Conservation (phyloP, 2,888 invertebrate genomes). For the Scaeva pyrastri region DNA sequence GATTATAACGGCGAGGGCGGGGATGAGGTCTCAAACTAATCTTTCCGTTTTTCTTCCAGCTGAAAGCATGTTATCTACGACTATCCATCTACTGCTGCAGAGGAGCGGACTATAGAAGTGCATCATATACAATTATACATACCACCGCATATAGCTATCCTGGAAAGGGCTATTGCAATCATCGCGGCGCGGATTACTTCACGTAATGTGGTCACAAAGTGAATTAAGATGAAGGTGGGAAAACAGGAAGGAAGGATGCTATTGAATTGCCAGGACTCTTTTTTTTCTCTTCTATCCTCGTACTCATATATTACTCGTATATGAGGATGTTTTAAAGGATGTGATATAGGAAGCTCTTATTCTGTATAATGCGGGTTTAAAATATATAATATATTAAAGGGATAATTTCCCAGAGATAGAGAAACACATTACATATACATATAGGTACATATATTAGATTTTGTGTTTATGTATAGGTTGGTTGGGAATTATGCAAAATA, state of each 20-base stretch:
- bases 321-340: background rate
- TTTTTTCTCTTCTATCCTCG: background rate
- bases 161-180: conserved; percentile 19
- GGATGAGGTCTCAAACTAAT: background rate
- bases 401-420: background rate
- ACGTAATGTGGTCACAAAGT: conserved; percentile 37
- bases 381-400: background rate
- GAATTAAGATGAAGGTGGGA: conserved; percentile 37
- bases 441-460: too few species aligned
- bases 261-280: background rate
- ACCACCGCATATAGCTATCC: too few species aligned
- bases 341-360: conserved; percentile 2
- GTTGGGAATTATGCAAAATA: background rate
- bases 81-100: conserved; percentile 19
- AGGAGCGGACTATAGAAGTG: conserved; percentile 4
- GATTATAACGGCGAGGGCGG: background rate
- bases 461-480: background rate
- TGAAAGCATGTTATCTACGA: conserved; percentile 47
- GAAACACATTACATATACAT: conserved; percentile 6
- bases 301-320: too few species aligned
- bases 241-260: conserved; percentile 10
- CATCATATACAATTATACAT: too few species aligned
- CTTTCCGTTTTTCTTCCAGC: conserved; percentile 20
- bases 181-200: conserved; percentile 14
- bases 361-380: background rate